Base-by-base conservation (phyloP, 2,113 vertebrate genomes). In the Patagioenas fasciata region DNA sequence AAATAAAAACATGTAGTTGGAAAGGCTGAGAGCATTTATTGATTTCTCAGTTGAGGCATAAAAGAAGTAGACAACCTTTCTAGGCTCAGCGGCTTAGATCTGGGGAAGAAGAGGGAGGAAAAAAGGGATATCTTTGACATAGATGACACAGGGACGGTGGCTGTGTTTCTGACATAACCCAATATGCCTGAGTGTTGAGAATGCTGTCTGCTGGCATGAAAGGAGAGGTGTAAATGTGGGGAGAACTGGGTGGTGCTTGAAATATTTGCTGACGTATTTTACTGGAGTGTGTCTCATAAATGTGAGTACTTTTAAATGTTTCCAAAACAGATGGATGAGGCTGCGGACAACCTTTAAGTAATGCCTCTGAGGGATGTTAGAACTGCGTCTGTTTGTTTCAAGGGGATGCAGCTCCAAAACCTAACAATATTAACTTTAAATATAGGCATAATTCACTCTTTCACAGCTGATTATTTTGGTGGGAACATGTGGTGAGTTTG, bases 1-100 rank as follows among this genome's bases (percentile, higher is more conserved):
- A 96, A 95, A 91, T 78, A 84, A 95, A 96, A 86, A 73, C 65
- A 86, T 91, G 53, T 87, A 84, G 73, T 60, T 75, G 61, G 89
- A 84, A 95, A 69, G 42, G 61, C 93, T 93, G 89, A 93, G 92
- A 91, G 60, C 73, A 61, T 91, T 93, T 95, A 95, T 92, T 0
- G 80, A 93, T 93, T 95, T 81, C 73, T 89, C 72, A 86, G 77
- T 71, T 92, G 89, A 93, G 42, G 32, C 56, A 91, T 86, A 81
- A 91, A 95, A 96, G 53, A 81, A 83, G 38, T 62, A 80, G 95
- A 84, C 85, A 92, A 25, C 53, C 42, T 91, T 88, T 91, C 93
- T 64, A 44, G 50, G 28, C 57, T 71, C 11, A 8, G 31, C 38
- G 65, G 53, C 72, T 84, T 84, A 81, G 38, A 84, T 91, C 34